These are phyloP conservation scores for Zelleria hepariella DNA, from an alignment of 2,888 invertebrate species.

Conservation along the genomic window DNA sequence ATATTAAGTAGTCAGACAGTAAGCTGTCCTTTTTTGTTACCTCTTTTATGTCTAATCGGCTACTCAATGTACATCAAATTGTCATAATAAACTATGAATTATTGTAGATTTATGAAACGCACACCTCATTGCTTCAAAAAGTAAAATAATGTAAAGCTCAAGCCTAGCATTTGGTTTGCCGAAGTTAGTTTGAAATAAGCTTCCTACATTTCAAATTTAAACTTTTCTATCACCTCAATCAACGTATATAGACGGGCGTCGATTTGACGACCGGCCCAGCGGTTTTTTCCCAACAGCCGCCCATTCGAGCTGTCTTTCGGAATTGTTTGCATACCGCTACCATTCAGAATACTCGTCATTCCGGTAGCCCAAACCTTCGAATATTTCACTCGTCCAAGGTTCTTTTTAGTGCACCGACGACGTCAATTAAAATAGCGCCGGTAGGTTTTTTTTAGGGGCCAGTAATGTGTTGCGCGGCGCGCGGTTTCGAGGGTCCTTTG, in stretches of 20 bases:
- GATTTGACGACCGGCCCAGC: background rate
- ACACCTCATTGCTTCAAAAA: background rate
- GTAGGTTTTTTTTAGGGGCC: conserved; percentile 21
- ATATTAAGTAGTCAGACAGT: no score
- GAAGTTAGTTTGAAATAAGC: no score
- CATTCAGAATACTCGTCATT: conserved; percentile 51
- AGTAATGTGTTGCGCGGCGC: conserved; percentile 43
- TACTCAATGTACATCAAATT: no score
- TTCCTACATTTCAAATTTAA: background rate
- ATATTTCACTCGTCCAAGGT: conserved; percentile 49
- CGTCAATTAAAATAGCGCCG: conserved; percentile 66
- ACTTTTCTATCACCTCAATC: background rate
- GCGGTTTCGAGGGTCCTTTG: conserved; percentile 37
- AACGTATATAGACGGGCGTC: background rate
- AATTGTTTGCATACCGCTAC: conserved; percentile 59
- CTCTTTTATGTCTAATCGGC: background rate
- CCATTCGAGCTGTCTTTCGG: background rate
- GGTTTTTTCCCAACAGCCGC: background rate
- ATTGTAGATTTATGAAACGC: no score
- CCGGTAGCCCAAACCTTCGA: conserved; percentile 41
- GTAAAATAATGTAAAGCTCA: background rate
- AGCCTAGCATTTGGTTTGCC: no score
- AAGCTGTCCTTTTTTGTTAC: no score
- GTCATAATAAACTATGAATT: no score
- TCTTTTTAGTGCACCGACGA: conserved; percentile 45